Percentiles rank a stretch among this genome's conserved stretches.
phyloP scores from a whole-genome alignment of 2,113 vertebrate genomes.

The Hippopotamus amphibius region DNA sequence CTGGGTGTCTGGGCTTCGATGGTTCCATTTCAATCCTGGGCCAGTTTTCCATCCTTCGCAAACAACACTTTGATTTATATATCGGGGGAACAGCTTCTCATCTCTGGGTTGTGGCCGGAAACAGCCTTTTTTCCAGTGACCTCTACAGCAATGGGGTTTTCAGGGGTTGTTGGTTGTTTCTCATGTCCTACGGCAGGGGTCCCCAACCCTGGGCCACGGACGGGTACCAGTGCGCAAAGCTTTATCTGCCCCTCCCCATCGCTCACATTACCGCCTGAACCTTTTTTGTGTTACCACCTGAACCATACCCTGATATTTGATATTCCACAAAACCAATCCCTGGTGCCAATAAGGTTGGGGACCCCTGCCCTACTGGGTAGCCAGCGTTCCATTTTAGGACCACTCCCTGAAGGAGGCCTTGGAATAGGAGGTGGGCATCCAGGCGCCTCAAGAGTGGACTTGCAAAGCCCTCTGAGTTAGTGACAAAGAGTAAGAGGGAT shows the following conservation, averaged over 20 bases:
- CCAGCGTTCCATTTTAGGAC: neutral
- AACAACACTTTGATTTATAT: neutral
- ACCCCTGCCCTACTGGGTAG: neutral
- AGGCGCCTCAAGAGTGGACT: fast-evolving
- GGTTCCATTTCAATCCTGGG: neutral
- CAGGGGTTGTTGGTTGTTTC: neutral
- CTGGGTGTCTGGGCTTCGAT: neutral
- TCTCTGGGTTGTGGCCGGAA: neutral
- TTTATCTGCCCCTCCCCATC: too few relatives aligned
- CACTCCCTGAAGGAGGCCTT: neutral
- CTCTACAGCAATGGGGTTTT: fast-evolving
- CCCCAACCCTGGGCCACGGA: too few relatives aligned
- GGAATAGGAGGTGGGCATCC: neutral
- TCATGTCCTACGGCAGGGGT: too few relatives aligned
- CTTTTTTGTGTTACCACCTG: too few relatives aligned
- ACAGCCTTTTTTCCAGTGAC: neutral
- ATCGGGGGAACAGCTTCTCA: fast-evolving
- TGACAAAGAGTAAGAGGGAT: neutral
- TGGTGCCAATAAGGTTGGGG: too few relatives aligned
- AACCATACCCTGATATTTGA: too few relatives aligned
- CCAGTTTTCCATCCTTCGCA: neutral
- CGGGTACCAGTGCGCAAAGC: too few relatives aligned
- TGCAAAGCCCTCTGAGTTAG: neutral
- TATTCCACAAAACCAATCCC: too few relatives aligned
- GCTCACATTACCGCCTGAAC: too few relatives aligned